Base-by-base conservation (phyloP, 2,888 invertebrate genomes). In the Lobophora halterata region DNA sequence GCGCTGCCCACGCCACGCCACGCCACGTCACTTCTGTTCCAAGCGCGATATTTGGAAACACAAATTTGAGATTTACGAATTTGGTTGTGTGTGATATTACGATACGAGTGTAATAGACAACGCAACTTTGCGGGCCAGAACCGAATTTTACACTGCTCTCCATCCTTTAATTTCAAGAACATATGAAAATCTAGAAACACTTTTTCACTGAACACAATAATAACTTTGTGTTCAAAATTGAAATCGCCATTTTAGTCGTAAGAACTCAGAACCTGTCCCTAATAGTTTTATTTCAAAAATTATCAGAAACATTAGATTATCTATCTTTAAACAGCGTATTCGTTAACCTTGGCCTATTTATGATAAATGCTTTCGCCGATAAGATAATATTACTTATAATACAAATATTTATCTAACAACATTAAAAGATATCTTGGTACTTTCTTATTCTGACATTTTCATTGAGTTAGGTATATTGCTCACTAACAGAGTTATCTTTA, bases 1-100 rank as follows among this genome's bases (percentile, higher is more conserved):
- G 70, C 63, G 55, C 65, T 54, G 55, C 71, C 70, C 65, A 70
- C 71, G 60, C 61, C 35, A 21, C 35, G 26, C 37, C 25, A 23
- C 20, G 27, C 26, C 2, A 16, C 12, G 3, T 11, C 11, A 10
- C 46, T 39, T 46, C 29, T 27, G 16, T 49, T 39, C 40, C 49
- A 48, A 48, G 54, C 38, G 46, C 50, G 49, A 50, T 58, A 50
- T 63, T 61, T 52, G 47, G 48, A 58, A 62, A 60, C 46, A 20
- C 18, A 1, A 16, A 19, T 16, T 24, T 20, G 1, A 19, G 10
- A 19, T 19, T 11, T 20, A 19, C 29, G 9, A 8, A 8, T 17
- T 8, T n/a, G 28, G 11, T 19, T 6, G 11, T 19, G 18, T 11
- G 5, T 19, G 3, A 18, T 4, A n/a, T 14, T 16, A 26, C 7